These are phyloP conservation scores for Petrocephalus schoutedeni DNA, from an alignment of 2,797 vertebrate species.

Conservation along the genomic window DNA sequence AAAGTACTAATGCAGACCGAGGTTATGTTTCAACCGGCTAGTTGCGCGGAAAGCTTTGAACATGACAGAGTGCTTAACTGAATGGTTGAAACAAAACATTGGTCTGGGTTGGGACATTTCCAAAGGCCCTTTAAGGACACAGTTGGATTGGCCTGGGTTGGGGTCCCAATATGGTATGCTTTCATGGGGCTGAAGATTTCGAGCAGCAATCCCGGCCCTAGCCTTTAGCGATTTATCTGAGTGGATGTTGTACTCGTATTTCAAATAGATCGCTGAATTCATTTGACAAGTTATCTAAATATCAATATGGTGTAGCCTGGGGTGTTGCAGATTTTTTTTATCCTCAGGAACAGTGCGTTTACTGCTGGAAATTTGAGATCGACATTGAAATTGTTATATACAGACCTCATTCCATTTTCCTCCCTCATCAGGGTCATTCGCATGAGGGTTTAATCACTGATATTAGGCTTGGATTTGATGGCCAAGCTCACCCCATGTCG, in stretches of 20 bases:
- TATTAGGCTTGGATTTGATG: neutral
- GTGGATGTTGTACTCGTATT: neutral
- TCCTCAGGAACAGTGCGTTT: neutral
- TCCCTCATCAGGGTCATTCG: neutral
- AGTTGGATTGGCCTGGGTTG: too few species aligned
- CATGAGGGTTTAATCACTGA: neutral
- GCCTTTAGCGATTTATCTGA: neutral
- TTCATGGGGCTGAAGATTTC: too few species aligned
- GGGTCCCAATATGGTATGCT: too few species aligned
- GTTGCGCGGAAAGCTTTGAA: too few species aligned
- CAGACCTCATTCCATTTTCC: neutral
- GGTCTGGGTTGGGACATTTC: too few species aligned
- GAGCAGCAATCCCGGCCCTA: neutral
- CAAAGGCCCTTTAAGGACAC: too few species aligned
- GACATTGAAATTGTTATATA: neutral
- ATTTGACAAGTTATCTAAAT: neutral
- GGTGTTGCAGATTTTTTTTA: neutral
- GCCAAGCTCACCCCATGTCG: neutral
- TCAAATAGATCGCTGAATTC: neutral
- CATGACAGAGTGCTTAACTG: too few species aligned
- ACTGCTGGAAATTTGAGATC: neutral
- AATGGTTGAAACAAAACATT: too few species aligned
- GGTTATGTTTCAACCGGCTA: too few species aligned
- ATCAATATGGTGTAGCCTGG: neutral
- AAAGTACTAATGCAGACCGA: too few species aligned